These are phyloP conservation scores for Taurulus bubalis DNA, from an alignment of 2,113 vertebrate species.

Conservation along the genomic window DNA sequence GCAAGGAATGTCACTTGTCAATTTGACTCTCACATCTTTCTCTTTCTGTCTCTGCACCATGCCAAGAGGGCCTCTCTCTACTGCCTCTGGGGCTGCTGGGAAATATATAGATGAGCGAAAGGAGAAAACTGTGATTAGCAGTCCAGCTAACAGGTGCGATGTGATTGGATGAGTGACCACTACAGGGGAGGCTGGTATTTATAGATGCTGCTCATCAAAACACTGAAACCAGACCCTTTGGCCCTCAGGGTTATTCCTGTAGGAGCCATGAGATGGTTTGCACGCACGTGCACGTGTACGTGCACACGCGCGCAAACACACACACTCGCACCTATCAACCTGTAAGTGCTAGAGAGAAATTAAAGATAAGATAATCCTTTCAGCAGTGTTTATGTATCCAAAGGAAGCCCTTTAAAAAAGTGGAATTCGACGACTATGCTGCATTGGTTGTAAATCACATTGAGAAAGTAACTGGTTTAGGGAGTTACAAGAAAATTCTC, in stretches of 20 bases:
- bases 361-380: not conserved
- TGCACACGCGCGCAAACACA: conserved; percentile 19
- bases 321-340: not conserved
- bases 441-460: conserved; percentile 1
- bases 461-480: not conserved
- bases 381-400: not conserved
- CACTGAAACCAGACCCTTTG: conserved; percentile 71
- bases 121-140: conserved; percentile 14
- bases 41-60: conserved; percentile 16
- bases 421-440: not conserved
- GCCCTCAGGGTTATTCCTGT: conserved; percentile 69
- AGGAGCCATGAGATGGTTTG: conserved; percentile 43
- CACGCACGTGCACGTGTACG: conserved; percentile 16
- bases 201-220: conserved; percentile 68
- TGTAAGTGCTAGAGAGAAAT: not conserved
- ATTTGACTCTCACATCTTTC: conserved; percentile 32
- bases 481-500: not conserved
- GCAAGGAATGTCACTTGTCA: conserved; percentile 39
- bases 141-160: not conserved
- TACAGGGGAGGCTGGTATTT: conserved; percentile 68
- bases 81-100: conserved; percentile 53
- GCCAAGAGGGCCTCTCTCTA: conserved; percentile 10
- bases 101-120: conserved; percentile 46
- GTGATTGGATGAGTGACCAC: conserved; percentile 44
- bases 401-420: not conserved